Conservation (phyloP, 2,888 invertebrate species). For the Agonopterix alstromeriana region DNA sequence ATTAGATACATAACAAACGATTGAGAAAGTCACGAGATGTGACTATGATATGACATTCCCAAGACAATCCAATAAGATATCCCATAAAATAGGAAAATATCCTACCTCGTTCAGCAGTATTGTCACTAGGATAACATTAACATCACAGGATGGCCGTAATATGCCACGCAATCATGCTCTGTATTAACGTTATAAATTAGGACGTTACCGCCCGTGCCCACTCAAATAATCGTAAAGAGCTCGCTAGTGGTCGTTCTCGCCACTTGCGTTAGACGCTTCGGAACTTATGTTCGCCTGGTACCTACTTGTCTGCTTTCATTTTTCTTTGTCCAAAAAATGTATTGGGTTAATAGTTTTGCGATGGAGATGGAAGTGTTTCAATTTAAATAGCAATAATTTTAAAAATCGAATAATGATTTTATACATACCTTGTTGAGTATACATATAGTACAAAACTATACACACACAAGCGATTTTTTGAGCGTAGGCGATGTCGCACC, state of each 20-base stretch:
- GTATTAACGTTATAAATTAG: constrained; percentile 75
- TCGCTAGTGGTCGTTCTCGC: constrained; percentile 49
- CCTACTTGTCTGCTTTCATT: constrained; percentile 33
- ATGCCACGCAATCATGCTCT: constrained; percentile 45
- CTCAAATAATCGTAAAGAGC: constrained; percentile 69
- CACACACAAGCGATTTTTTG: too few relatives aligned
- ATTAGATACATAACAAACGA: too few relatives aligned
- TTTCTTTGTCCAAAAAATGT: constrained; percentile 29
- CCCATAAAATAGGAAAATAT: constrained; percentile 9
- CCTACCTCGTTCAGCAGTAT: constrained; percentile 6
- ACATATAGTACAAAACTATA: too few relatives aligned
- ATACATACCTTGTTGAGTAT: too few relatives aligned
- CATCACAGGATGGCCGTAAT: constrained; percentile 24
- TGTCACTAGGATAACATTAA: constrained; percentile 17
- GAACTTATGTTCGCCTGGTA: constrained; percentile 39
- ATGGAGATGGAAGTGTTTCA: too few relatives aligned
- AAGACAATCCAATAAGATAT: too few relatives aligned
- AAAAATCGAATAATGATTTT: too few relatives aligned
- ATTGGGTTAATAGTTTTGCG: too few relatives aligned
- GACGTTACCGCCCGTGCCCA: constrained; percentile 59
- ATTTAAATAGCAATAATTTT: too few relatives aligned
- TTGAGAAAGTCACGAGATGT: too few relatives aligned
- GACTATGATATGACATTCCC: too few relatives aligned
- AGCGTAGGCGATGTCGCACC: too few relatives aligned
- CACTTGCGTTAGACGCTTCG: constrained; percentile 45